Conservation (phyloP, 2,888 invertebrate genomes). For the Acleris sparsana region DNA sequence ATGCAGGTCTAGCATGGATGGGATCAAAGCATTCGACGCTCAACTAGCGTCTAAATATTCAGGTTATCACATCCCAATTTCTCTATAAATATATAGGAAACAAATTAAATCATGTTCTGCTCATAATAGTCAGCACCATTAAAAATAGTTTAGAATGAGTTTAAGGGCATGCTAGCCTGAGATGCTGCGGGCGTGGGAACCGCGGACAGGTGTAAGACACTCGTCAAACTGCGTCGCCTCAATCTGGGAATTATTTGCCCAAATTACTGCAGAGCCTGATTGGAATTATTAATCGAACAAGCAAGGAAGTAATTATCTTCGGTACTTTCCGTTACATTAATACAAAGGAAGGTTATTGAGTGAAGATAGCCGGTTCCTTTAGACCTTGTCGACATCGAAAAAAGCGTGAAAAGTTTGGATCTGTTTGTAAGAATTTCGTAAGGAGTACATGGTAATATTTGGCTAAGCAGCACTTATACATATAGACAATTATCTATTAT, state of each 20-base stretch:
- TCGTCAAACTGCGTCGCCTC: slow-evolving; percentile 41
- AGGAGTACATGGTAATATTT: no score
- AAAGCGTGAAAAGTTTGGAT: no score
- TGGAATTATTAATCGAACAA: slow-evolving; percentile 14
- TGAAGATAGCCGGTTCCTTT: no score
- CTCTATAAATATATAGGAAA: no score
- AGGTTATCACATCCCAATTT: no score
- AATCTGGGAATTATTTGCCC: slow-evolving; percentile 44
- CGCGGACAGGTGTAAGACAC: slow-evolving; percentile 61
- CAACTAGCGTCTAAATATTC: no score
- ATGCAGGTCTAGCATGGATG: slow-evolving; percentile 37
- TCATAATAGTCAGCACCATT: no score
- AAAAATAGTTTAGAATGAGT: background rate
- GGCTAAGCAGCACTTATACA: no score
- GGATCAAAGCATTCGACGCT: background rate
- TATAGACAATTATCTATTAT: no score
- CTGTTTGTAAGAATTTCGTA: no score
- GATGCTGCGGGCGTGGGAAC: slow-evolving; percentile 61
- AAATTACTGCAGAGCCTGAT: slow-evolving; percentile 40
- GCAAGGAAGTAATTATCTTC: slow-evolving; percentile 21
- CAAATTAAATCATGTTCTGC: no score
- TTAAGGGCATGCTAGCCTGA: slow-evolving; percentile 16
- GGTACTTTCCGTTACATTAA: slow-evolving; percentile 6
- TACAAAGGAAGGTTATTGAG: background rate
- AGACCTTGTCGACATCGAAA: no score